Evolutionary conservation across 92 coral and sea anemone species (phyloP), one percentile per base, ranked within the genome.

Genomic region (Zoanthus solanderi): DNA sequence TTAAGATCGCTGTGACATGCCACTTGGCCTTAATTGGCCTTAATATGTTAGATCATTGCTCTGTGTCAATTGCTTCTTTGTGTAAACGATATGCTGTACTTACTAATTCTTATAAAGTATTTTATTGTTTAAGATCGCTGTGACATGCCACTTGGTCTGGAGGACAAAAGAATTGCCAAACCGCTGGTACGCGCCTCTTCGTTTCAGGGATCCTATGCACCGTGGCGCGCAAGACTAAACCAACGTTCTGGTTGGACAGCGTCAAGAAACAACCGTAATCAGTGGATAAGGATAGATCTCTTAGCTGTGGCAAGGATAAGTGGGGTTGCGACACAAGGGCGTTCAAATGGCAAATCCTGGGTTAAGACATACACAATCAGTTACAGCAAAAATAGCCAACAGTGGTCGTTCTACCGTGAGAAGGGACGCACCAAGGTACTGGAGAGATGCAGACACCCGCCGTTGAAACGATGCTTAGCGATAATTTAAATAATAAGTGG

Each of bases 181-280:
- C 95, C 93, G 30, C 87, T 90, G 72, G 92, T 94, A 79, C 90
- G 91, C 50, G 93, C 98, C 13, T 94, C 98, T 0, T 94, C 98
- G 15, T 90, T 52, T 68, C 83, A 91, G 53, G 89, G 88, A 88
- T 80, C 87, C 88, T 94, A 93, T 77, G 88, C 79, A 13, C 98
- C 98, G 9, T 94, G 84, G 71, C 85, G 91, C 69, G 98, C 91
- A 18, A 87, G 98, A 76, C 91, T 94, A 15, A 88, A 92, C 91
- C 75, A 80, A 44, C 83, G 80, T 61, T 90, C 89, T 56, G 98
- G 95, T 76, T 94, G 98, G 98, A 90, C 92, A 82, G 90, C 98
- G 30, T 77, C 87, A 75, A 82, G 90, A 48, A 83, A 90, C 12
- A 84, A 84, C 85, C 79, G 72, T 15, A 72, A 87, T 7, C 91